These are phyloP conservation scores for Diarsia brunnea DNA, from an alignment of 2,888 invertebrate species.

Conservation along the genomic window DNA sequence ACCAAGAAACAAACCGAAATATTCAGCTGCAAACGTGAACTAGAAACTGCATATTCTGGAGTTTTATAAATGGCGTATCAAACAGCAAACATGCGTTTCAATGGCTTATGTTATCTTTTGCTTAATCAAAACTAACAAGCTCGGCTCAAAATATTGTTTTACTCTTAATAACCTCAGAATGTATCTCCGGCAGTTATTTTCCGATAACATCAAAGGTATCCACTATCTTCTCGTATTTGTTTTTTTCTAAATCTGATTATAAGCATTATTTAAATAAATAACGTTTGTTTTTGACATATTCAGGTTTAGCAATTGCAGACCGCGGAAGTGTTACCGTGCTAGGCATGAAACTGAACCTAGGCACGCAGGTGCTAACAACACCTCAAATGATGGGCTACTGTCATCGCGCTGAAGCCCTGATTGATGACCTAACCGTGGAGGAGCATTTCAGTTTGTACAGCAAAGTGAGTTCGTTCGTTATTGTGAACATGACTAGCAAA, in stretches of 20 bases:
- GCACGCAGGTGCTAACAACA: conserved; percentile 69
- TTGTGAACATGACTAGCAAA: not conserved
- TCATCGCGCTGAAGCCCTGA: conserved; percentile 75
- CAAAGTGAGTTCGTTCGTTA: conserved; percentile 65
- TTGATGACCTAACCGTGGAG: conserved; percentile 81
- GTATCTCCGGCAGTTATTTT: too few species aligned
- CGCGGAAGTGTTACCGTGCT: conserved; percentile 79
- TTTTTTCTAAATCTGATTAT: too few species aligned
- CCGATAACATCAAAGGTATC: too few species aligned
- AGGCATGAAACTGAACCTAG: conserved; percentile 70
- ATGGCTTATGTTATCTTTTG: too few species aligned
- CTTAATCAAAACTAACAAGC: too few species aligned
- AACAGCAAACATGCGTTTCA: not conserved
- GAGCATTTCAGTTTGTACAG: conserved; percentile 80
- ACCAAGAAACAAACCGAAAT: too few species aligned
- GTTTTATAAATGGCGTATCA: not conserved
- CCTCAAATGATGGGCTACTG: conserved; percentile 84
- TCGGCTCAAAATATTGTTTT: too few species aligned
- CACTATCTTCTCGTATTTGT: too few species aligned
- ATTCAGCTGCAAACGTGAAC: not conserved
- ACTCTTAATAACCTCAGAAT: too few species aligned
- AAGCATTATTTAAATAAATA: not conserved
- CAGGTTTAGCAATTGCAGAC: conserved; percentile 79
- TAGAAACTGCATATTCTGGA: not conserved
- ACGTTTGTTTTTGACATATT: not conserved